phyloP scores from a whole-genome alignment of 2,113 vertebrate genomes.

The Thermophis baileyi region DNA sequence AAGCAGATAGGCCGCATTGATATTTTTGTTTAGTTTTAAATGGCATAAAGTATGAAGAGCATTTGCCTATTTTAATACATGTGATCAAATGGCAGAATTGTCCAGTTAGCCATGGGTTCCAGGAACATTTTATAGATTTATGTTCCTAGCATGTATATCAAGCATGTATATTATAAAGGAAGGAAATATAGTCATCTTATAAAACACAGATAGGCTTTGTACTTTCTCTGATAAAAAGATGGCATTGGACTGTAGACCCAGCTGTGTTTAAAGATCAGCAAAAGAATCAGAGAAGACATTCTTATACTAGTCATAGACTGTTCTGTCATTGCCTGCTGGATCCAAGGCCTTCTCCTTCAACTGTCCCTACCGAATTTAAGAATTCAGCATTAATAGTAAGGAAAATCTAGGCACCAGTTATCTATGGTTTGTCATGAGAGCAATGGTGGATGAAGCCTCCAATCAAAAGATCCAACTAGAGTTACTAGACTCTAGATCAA shows the following conservation, averaged over 20 bases:
- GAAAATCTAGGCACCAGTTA: background rate
- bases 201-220: background rate
- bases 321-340: background rate
- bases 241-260: background rate
- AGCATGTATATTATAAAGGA: background rate
- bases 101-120: background rate
- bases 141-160: background rate
- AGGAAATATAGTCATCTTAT: background rate
- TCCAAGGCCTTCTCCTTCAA: background rate
- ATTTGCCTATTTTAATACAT: background rate
- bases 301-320: background rate
- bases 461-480: background rate
- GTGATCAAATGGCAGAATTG: background rate
- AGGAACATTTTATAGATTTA: background rate
- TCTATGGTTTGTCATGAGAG: background rate
- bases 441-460: background rate
- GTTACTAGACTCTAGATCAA: background rate
- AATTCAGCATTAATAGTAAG: background rate
- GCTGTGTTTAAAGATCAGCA: background rate
- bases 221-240: background rate
- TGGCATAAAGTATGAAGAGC: background rate
- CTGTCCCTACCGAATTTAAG: background rate
- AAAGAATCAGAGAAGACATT: background rate
- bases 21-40: background rate
- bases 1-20: background rate